Conservation (phyloP, 1,140 invertebrate genomes). For the Meloidogyne exigua region DNA sequence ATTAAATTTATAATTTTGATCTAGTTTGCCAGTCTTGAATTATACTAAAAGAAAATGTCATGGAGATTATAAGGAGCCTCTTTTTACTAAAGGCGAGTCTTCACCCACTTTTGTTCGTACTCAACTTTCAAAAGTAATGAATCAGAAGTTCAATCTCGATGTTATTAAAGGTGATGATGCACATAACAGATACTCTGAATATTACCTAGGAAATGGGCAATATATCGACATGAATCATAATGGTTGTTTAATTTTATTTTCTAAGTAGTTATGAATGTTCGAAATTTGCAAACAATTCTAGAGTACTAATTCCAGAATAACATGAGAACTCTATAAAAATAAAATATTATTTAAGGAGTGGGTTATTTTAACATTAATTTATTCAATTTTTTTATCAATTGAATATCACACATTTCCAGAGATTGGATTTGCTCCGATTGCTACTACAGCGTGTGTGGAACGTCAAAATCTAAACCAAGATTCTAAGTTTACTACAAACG, state of each 20-base stretch:
- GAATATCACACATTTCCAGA: not conserved
- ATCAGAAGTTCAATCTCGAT: not conserved
- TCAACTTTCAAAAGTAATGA: not conserved
- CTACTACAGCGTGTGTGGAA: not conserved
- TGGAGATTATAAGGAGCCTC: not conserved
- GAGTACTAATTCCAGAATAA: no score
- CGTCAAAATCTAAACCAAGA: not conserved
- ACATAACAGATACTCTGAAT: slow-evolving; percentile 51
- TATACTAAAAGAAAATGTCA: not conserved
- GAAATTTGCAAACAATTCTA: no score
- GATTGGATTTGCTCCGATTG: not conserved
- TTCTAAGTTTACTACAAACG: no score
- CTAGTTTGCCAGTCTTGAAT: slow-evolving; percentile 35
- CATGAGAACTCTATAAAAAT: no score
- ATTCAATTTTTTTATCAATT: no score
- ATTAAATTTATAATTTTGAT: not conserved
- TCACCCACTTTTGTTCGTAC: not conserved
- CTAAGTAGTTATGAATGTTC: no score
- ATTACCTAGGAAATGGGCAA: slow-evolving; percentile 49
- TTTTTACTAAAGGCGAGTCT: slow-evolving; percentile 18
- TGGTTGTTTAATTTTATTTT: slow-evolving; percentile 8
- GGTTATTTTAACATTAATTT: no score
- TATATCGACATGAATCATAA: slow-evolving; percentile 63
- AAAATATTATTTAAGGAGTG: no score
- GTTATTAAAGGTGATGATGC: not conserved